Conservation (phyloP, 2,888 invertebrate genomes). For the Trilocha varians region DNA sequence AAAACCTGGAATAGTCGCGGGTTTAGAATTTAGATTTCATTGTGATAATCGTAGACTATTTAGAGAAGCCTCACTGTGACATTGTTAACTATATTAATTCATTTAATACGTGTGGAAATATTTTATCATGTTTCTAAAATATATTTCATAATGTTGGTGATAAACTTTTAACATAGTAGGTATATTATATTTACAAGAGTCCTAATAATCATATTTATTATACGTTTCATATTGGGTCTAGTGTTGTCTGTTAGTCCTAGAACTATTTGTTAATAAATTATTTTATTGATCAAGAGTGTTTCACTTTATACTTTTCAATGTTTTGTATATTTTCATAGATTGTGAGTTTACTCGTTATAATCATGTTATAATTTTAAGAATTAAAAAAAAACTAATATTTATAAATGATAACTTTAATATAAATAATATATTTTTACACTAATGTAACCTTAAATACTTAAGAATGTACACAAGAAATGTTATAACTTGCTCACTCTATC, state of each 20-base stretch:
- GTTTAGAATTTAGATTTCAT: background rate
- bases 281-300: background rate
- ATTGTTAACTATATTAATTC: background rate
- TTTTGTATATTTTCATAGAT: no score
- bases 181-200: background rate
- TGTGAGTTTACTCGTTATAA: no score
- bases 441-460: background rate
- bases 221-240: background rate
- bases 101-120: constrained; percentile 1
- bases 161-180: background rate
- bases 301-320: background rate
- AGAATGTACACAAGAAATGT: constrained; percentile 10
- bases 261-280: constrained; percentile 3
- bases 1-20: background rate
- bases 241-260: constrained; percentile 3
- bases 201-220: no score
- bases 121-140: no score
- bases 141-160: background rate
- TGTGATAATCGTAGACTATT: background rate
- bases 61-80: background rate
- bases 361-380: no score
- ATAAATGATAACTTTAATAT: no score
- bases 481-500: constrained; percentile 47
- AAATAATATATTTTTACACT: no score
- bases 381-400: background rate